A percentile compares a stretch with the other conserved stretches of the same genome.
Evolutionary conservation across 2,888 invertebrate genomes (phyloP).

Genomic region (Drosophila affinis): DNA sequence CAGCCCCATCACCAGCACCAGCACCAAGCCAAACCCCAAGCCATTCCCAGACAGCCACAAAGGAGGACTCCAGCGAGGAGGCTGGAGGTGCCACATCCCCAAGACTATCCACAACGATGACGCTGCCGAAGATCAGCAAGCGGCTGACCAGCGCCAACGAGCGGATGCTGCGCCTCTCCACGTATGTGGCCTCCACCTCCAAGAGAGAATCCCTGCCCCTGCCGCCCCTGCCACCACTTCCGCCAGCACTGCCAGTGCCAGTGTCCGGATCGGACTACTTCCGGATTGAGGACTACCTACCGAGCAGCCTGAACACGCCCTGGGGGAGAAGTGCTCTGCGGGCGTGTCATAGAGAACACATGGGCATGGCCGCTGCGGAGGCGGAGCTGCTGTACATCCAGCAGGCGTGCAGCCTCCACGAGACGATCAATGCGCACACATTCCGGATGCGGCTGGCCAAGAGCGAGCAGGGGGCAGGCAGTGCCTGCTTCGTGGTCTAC

Average conservation of each 20-base stretch:
- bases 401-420: constrained; percentile 92
- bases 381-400: constrained; percentile 95
- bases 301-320: constrained; percentile 86
- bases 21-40: not conserved
- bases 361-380: constrained; percentile 90
- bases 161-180: constrained; percentile 76
- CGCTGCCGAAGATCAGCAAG: constrained; percentile 80
- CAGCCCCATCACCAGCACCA: constrained; percentile 77
- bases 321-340: constrained; percentile 86
- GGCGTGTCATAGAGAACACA: constrained; percentile 92
- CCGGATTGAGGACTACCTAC: constrained; percentile 93
- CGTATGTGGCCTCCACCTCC: constrained; percentile 67
- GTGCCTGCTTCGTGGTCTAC: constrained; percentile 95
- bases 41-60: constrained; percentile 2
- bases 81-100: constrained; percentile 35
- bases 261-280: constrained; percentile 85
- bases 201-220: constrained; percentile 30
- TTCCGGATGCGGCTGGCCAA: constrained; percentile 92
- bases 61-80: constrained; percentile 74
- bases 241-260: constrained; percentile 14
- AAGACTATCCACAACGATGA: constrained; percentile 61
- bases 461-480: constrained; percentile 89
- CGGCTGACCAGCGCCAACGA: constrained; percentile 76
- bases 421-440: constrained; percentile 94
- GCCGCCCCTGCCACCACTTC: constrained; percentile 18